Conservation (phyloP, 2,113 vertebrate genomes). For the Corydoras maculifer region DNA sequence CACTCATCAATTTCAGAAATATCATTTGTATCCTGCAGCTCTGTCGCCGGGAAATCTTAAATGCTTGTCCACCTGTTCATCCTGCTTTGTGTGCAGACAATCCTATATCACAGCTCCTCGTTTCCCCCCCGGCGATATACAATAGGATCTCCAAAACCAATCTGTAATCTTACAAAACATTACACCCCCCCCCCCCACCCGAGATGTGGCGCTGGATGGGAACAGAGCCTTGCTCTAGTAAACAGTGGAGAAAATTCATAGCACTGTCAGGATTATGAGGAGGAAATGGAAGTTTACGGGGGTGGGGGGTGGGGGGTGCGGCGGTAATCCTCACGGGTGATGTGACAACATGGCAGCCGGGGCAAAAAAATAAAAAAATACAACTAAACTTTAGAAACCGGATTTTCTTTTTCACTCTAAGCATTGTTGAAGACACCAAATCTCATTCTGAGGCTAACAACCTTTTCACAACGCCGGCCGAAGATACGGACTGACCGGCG, state of each 20-base stretch:
- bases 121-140: constrained; percentile 33
- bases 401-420: constrained; percentile 27
- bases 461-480: too few relatives aligned
- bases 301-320: constrained; percentile 5
- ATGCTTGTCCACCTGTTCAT: constrained; percentile 9
- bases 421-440: constrained; percentile 32
- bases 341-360: constrained; percentile 37
- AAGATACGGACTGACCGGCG: too few relatives aligned
- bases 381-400: constrained; percentile 25
- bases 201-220: neutral
- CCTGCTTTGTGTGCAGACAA: neutral
- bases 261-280: constrained; percentile 34
- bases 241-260: constrained; percentile 31
- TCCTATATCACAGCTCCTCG: constrained; percentile 11
- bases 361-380: constrained; percentile 2
- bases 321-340: constrained; percentile 37
- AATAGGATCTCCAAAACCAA: constrained; percentile 31
- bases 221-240: constrained; percentile 19
- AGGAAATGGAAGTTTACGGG: constrained; percentile 33
- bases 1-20: constrained; percentile 6
- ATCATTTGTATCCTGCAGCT: constrained; percentile 1
- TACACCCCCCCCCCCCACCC: constrained; percentile 8
- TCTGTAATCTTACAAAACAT: constrained; percentile 41
- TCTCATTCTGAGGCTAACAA: too few relatives aligned
- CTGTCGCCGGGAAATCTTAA: constrained; percentile 6